Evolutionary conservation across 2,888 invertebrate species (phyloP).

Genomic region (Unio delphinus): DNA sequence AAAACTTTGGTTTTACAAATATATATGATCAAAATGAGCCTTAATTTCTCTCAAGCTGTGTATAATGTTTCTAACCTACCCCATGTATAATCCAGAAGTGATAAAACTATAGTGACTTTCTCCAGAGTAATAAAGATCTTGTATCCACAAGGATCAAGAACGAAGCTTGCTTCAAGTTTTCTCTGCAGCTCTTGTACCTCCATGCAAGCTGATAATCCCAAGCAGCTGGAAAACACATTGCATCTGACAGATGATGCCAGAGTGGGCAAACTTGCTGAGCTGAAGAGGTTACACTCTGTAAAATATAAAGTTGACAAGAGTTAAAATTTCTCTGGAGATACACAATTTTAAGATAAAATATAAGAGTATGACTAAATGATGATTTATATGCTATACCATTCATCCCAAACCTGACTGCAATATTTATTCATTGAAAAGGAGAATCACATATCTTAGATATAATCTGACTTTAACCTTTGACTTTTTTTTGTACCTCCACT

Average conservation of each 20-base stretch:
- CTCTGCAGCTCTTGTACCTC: conserved; percentile 12
- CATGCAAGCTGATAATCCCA: conserved; percentile 21
- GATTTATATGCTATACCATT: too few relatives aligned
- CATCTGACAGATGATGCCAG: conserved; percentile 16
- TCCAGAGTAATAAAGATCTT: conserved; percentile 18
- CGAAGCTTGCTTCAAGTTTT: conserved; percentile 12
- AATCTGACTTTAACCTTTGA: too few relatives aligned
- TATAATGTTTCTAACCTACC: conserved; percentile 4
- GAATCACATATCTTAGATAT: too few relatives aligned
- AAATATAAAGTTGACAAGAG: background rate
- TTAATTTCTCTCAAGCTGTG: too few relatives aligned
- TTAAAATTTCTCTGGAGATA: background rate
- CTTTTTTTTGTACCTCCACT: too few relatives aligned
- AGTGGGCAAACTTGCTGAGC: background rate
- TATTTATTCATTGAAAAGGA: too few relatives aligned
- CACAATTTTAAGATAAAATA: too few relatives aligned
- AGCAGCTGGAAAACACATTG: conserved; percentile 16
- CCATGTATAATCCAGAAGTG: conserved; percentile 14
- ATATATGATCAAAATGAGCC: too few relatives aligned
- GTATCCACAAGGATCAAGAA: conserved; percentile 18
- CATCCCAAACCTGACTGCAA: too few relatives aligned
- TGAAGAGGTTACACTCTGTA: conserved; percentile 7
- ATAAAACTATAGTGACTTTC: conserved; percentile 12
- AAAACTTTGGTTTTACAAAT: too few relatives aligned
- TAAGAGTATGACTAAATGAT: too few relatives aligned